Percentiles rank a stretch among this genome's conserved stretches.
Evolutionary conservation across 2,888 invertebrate genomes (phyloP).

Genomic region (Trichopria drosophilae): DNA sequence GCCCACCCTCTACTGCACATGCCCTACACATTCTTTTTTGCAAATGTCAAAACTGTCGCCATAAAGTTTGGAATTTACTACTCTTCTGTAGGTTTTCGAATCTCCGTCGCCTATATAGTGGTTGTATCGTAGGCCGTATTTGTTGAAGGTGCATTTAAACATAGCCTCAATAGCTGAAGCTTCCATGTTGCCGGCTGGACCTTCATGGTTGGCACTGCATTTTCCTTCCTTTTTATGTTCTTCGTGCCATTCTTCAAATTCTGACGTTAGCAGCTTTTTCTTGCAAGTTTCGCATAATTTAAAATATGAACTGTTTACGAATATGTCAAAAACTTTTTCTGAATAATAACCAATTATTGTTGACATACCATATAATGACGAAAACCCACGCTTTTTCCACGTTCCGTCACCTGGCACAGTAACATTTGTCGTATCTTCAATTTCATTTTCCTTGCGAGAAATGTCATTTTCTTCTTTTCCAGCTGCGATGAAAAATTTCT

Average conservation of each 20-base stretch:
- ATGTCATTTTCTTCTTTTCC: constrained; percentile 35
- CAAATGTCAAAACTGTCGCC: constrained; percentile 13
- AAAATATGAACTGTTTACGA: constrained; percentile 32
- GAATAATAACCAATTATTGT: constrained; percentile 31
- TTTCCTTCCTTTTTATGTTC: too few species aligned
- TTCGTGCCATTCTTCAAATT: too few species aligned
- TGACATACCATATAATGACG: constrained; percentile 29
- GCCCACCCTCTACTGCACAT: constrained; percentile 30
- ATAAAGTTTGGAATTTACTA: constrained; percentile 17
- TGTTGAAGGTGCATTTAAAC: constrained; percentile 20
- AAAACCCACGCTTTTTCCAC: constrained; percentile 38
- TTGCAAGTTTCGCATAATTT: constrained; percentile 31
- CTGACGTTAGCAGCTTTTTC: too few species aligned
- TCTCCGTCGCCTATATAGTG: constrained; percentile 32
- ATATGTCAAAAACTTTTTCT: constrained; percentile 31
- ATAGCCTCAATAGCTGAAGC: constrained; percentile 16
- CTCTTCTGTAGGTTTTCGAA: constrained; percentile 22
- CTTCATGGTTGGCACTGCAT: too few species aligned
- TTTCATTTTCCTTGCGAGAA: constrained; percentile 32
- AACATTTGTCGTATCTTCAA: constrained; percentile 37
- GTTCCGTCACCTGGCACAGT: constrained; percentile 40
- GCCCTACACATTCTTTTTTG: constrained; percentile 22
- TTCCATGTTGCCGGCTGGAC: constrained; percentile 30
- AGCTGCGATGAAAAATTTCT: constrained; percentile 25
- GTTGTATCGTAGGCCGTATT: constrained; percentile 19